Conservation (phyloP, 2,888 invertebrate species). For the Idaea straminata region DNA sequence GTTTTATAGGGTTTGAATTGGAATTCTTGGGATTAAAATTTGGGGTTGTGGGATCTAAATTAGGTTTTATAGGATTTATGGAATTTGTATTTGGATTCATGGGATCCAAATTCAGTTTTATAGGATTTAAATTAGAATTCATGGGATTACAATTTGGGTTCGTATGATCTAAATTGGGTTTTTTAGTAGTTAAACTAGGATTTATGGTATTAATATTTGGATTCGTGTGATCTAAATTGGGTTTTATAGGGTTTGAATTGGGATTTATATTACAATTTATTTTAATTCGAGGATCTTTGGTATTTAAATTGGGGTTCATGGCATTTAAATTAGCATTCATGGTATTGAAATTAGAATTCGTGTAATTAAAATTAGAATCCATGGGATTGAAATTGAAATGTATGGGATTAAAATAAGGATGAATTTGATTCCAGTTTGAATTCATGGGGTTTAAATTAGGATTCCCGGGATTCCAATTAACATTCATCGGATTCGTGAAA, state of each 20-base stretch:
- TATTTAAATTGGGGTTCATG: too few relatives aligned
- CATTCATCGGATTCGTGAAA: too few relatives aligned
- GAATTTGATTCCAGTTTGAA: background rate
- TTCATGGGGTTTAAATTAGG: background rate
- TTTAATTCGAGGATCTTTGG: too few relatives aligned
- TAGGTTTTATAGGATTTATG: background rate
- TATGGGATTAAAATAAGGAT: background rate
- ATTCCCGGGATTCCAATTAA: background rate
- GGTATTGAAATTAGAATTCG: background rate
- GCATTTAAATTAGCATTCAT: background rate
- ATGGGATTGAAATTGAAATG: background rate
- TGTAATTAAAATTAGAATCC: background rate
- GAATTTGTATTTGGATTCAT: background rate
- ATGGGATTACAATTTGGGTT: background rate
- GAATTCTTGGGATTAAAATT: too few relatives aligned
- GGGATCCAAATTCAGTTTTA: background rate
- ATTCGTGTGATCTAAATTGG: too few relatives aligned
- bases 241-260: too few relatives aligned
- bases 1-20: too few relatives aligned
- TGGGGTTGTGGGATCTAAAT: too few relatives aligned
- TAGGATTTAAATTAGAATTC: background rate
- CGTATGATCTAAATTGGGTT: too few relatives aligned
- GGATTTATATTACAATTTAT: too few relatives aligned
- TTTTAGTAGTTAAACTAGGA: too few relatives aligned
- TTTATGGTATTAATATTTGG: too few relatives aligned